Evolutionary conservation across 2,797 vertebrate species (phyloP).

Genomic region (Hypotaenidia okinawae): DNA sequence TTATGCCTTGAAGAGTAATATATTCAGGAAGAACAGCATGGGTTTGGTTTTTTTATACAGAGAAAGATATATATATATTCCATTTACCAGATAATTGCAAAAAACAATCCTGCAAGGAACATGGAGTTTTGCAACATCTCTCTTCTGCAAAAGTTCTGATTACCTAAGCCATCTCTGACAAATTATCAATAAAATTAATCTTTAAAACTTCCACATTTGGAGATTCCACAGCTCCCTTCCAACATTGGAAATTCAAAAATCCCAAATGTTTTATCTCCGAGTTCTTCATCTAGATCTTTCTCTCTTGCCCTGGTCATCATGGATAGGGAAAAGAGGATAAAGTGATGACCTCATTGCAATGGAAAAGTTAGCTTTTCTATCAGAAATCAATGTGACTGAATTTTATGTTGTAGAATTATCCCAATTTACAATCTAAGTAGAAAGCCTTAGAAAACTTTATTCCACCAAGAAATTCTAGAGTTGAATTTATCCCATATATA

Average conservation of each 20-base stretch:
- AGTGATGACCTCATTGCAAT: background rate
- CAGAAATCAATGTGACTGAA: background rate
- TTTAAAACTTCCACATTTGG: background rate
- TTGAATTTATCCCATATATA: background rate
- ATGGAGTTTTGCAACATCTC: background rate
- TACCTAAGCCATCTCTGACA: background rate
- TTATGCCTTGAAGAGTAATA: background rate
- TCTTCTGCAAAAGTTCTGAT: background rate
- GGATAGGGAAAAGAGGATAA: background rate
- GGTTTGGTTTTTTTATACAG: too few species aligned
- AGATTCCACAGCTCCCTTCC: background rate
- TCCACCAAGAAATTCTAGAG: background rate
- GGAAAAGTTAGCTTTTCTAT: background rate
- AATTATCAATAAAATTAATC: background rate
- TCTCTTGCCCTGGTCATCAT: background rate
- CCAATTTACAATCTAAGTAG: background rate
- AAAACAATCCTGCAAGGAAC: background rate
- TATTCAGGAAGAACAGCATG: background rate
- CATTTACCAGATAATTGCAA: background rate
- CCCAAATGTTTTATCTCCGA: background rate
- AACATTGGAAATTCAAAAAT: background rate
- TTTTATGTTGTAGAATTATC: background rate
- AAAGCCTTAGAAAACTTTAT: background rate
- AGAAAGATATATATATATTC: background rate
- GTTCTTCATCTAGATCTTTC: background rate